These are phyloP conservation scores for Silurus aristotelis DNA, from an alignment of 2,797 vertebrate genomes.

Conservation along the genomic window DNA sequence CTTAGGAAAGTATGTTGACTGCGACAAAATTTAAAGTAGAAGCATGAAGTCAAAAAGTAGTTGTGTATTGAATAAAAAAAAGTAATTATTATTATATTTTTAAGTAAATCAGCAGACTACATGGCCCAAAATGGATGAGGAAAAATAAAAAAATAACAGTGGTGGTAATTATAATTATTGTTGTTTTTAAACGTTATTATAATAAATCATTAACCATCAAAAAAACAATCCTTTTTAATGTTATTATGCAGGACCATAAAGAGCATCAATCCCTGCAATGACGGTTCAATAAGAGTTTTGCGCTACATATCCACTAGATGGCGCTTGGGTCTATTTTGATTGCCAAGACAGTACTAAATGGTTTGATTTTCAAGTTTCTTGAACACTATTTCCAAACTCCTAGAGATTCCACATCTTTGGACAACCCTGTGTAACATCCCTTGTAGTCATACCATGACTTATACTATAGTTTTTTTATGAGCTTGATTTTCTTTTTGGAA, in stretches of 20 bases:
- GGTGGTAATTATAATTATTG: background rate
- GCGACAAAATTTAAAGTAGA: background rate
- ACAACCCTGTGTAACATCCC: background rate
- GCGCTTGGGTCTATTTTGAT: background rate
- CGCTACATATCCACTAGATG: slow-evolving; percentile 32
- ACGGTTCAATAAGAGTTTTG: background rate
- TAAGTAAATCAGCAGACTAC: too few species aligned
- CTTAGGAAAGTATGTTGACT: background rate
- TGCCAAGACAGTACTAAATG: background rate
- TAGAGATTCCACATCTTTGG: background rate
- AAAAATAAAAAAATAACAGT: too few species aligned
- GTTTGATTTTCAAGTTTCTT: background rate
- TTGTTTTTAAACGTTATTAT: background rate
- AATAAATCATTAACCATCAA: background rate
- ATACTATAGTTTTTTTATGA: background rate
- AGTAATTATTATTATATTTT: background rate
- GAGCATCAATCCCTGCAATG: background rate
- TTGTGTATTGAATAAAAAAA: background rate
- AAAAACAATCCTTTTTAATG: background rate
- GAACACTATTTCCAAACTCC: slow-evolving; percentile 4
- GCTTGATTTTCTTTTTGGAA: background rate
- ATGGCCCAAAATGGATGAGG: too few species aligned
- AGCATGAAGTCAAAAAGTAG: background rate
- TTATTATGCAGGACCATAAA: background rate
- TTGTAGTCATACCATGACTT: background rate